phyloP scores from a whole-genome alignment of 1,140 invertebrate species.

The Nixonia krombeini region DNA sequence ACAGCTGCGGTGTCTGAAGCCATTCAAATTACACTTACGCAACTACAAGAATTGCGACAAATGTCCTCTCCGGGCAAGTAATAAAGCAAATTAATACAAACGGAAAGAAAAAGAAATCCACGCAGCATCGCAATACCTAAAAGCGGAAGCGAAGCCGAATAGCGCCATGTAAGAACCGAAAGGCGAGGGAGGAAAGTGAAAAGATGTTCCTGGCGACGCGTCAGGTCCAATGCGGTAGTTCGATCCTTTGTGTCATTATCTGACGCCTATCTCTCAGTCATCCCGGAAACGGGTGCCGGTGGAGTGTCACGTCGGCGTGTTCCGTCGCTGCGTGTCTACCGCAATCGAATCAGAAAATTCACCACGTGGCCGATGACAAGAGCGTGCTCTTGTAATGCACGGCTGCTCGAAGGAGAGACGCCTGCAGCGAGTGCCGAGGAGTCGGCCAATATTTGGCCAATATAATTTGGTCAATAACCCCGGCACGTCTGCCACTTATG shows the following conservation, averaged over 20 bases:
- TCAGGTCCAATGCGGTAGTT: no score
- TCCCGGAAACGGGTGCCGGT: constrained; percentile 41
- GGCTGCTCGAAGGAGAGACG: neutral
- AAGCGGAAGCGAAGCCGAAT: no score
- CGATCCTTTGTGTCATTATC: constrained; percentile 37
- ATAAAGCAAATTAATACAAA: no score
- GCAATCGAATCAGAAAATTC: constrained; percentile 39
- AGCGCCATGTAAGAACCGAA: no score
- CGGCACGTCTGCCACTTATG: neutral
- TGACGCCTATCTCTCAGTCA: constrained; percentile 47
- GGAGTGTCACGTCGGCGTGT: constrained; percentile 34
- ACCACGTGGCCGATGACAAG: constrained; percentile 38
- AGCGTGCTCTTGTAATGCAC: constrained; percentile 36
- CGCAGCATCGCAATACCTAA: no score
- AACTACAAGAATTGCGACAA: no score
- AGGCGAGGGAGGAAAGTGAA: no score
- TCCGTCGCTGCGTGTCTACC: constrained; percentile 44
- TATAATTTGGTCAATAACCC: constrained; percentile 46
- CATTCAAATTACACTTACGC: no score
- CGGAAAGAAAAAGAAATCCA: no score
- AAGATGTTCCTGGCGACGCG: no score
- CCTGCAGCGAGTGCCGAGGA: constrained; percentile 34
- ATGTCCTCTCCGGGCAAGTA: no score
- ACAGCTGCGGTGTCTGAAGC: no score
- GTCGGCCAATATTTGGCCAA: constrained; percentile 44